Conservation (phyloP, 2,113 vertebrate genomes). For the Bufo bufo region DNA sequence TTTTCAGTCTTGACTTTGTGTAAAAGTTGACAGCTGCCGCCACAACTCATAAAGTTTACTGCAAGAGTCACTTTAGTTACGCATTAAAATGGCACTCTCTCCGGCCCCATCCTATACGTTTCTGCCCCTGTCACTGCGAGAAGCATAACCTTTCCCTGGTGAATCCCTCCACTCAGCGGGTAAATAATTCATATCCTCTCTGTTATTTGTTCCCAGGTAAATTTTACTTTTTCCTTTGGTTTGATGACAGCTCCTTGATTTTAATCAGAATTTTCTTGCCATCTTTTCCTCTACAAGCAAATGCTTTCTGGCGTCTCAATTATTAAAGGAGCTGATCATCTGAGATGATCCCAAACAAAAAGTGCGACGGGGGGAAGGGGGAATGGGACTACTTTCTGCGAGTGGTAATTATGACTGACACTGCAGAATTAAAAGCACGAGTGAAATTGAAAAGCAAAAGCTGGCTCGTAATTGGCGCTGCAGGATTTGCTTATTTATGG, state of each 20-base stretch:
- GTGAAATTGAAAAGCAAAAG: neutral
- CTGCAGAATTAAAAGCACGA: neutral
- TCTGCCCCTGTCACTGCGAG: too few species aligned
- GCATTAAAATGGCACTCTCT: neutral
- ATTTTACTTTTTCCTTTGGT: neutral
- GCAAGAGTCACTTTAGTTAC: neutral
- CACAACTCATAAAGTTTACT: neutral
- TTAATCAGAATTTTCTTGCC: neutral
- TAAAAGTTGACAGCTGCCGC: neutral
- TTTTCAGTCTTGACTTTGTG: neutral
- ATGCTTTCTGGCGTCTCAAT: conserved; percentile 47
- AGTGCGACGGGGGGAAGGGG: neutral
- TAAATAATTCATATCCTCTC: neutral
- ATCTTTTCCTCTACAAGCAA: conserved; percentile 22
- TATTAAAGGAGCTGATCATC: conserved; percentile 34
- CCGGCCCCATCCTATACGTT: neutral
- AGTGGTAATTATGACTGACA: conserved; percentile 48
- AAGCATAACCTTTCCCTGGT: neutral
- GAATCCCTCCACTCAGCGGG: neutral
- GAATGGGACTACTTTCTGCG: neutral
- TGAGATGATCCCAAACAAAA: conserved; percentile 3
- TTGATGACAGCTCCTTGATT: neutral
- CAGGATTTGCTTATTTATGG: conserved; percentile 12
- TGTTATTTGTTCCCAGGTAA: conserved; percentile 13
- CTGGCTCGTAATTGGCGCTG: conserved; percentile 31